Evolutionary conservation across 2,888 invertebrate species (phyloP).

Genomic region (Nomada lathburiana): DNA sequence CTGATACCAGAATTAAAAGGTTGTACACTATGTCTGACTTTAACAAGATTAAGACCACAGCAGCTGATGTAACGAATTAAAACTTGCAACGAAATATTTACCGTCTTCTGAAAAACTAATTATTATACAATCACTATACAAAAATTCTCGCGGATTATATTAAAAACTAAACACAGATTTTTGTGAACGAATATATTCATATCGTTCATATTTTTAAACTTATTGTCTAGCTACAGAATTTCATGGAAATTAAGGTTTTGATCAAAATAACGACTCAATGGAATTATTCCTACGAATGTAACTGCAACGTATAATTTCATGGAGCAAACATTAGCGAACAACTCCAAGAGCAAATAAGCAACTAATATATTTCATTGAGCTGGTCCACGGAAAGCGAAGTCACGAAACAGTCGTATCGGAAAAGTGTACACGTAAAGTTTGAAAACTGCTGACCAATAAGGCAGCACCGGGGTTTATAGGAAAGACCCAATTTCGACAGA

Average conservation of each 20-base stretch:
- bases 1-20: background rate
- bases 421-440: constrained; percentile 10
- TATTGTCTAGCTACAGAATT: no score
- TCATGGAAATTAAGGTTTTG: no score
- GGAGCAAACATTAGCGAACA: background rate
- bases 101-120: no score
- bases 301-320: background rate
- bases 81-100: background rate
- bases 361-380: constrained; percentile 10
- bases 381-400: background rate
- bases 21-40: background rate
- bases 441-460: background rate
- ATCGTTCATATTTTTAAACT: no score
- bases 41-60: background rate
- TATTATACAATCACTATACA: no score
- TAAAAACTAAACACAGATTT: no score
- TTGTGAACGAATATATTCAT: no score
- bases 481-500: background rate
- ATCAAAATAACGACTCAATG: no score
- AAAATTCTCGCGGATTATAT: no score
- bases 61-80: background rate
- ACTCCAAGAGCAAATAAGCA: constrained; percentile 1
- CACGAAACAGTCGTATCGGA: constrained; percentile 3
- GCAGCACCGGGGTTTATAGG: no score
- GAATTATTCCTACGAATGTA: no score